Percentiles rank a stretch among this genome's conserved stretches.
phyloP scores from a whole-genome alignment of 1,140 invertebrate genomes.

The Ceratitis capitata region DNA sequence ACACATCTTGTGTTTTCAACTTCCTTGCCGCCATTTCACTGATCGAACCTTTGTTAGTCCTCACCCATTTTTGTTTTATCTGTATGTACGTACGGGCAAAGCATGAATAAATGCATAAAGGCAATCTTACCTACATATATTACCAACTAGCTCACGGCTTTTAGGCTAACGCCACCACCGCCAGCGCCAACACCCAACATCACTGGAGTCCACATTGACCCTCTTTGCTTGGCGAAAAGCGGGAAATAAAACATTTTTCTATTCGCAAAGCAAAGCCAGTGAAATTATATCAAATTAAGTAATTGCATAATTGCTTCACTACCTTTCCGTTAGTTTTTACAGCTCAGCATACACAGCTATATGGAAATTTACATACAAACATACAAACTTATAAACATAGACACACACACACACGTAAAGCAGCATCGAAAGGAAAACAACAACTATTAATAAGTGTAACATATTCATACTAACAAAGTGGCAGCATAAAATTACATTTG shows the following conservation, averaged over 20 bases:
- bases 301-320: conserved; percentile 29
- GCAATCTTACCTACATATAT: background rate
- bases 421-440: background rate
- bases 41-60: too few relatives aligned
- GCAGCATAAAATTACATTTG: background rate
- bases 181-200: background rate
- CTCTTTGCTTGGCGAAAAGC: background rate
- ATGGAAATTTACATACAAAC: background rate
- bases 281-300: conserved; percentile 38
- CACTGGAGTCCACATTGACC: background rate
- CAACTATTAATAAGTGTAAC: background rate
- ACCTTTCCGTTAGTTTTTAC: conserved; percentile 20
- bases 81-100: too few relatives aligned
- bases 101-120: background rate
- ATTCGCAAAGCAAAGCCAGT: conserved; percentile 24
- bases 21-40: too few relatives aligned
- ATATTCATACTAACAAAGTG: background rate
- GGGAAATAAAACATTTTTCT: background rate
- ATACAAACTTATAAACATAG: background rate
- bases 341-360: background rate
- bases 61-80: too few relatives aligned
- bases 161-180: background rate
- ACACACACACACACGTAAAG: background rate
- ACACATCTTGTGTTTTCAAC: too few relatives aligned
- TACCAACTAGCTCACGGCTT: background rate